These are phyloP conservation scores for Sinotaia quadrata DNA, from an alignment of 2,888 invertebrate genomes.

Conservation along the genomic window DNA sequence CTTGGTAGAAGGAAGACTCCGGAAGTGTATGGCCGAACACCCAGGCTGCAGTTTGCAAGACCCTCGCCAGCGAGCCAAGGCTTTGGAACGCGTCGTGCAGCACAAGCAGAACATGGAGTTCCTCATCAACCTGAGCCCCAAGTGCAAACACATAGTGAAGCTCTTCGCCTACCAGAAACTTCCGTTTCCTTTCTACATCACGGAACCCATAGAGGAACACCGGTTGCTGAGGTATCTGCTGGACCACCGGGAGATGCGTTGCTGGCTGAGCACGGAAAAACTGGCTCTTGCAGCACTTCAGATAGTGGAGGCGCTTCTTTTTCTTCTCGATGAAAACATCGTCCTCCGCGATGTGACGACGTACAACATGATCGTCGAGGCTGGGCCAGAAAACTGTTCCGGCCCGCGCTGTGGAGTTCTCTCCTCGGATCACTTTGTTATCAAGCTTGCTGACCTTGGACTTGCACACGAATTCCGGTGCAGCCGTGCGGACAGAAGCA, in stretches of 20 bases:
- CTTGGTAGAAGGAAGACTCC: too few relatives aligned
- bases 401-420: neutral
- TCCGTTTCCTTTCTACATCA: conserved; percentile 17
- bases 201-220: neutral
- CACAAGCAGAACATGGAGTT: neutral
- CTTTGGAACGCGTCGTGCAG: too few relatives aligned
- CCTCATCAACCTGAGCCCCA: neutral
- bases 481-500: too few relatives aligned
- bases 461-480: neutral
- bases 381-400: neutral
- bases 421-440: neutral
- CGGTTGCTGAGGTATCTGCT: neutral
- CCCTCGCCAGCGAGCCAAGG: too few relatives aligned
- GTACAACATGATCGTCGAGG: conserved; percentile 7
- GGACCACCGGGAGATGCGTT: neutral
- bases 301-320: neutral
- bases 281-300: neutral
- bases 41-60: too few relatives aligned
- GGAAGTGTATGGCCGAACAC: neutral
- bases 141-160: neutral
- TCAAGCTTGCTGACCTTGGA: neutral
- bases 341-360: conserved; percentile 2
- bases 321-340: neutral
- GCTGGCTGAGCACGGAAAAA: neutral
- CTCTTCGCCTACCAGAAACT: conserved; percentile 9